Evolutionary conservation across 1,140 invertebrate genomes (phyloP), one percentile per base, ranked within the genome.

Genomic region (Drosophila paulistorum): DNA sequence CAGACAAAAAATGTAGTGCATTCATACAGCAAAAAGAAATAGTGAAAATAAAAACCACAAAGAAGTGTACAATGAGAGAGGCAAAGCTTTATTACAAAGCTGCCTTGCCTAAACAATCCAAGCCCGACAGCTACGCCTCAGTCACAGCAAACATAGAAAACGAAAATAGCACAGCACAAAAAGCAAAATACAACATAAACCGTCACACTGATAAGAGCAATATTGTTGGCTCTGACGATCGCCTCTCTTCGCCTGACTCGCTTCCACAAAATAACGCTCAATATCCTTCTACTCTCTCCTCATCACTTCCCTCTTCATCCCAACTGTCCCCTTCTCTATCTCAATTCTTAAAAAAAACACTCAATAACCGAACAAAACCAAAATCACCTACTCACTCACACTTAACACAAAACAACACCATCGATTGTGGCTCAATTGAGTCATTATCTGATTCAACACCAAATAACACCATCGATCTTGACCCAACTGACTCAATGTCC

Each of bases 41-140:
- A 35, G 30, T 69, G 11, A 61, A 61, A 69, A 69, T 69, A 55
- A 63, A 68, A 68, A 61, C 66, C 23, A 61, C 37, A 14, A 68
- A 68, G 14, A 68, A 61, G 37, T 68, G 41, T 17, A 42, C 65
- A 41, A 67, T 20, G 35, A 37, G 35, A 37, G 35, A 37, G 35
- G 35, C 35, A 37, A 37, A 37, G 35, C 35, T 37, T 37, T 33
- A 60, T 23, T 55, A 60, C 66, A 68, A 61, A 68, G 57, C 41
- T 59, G 26, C 42, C 57, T 59, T 68, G 26, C 58, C 59, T 13
- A 51, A 37, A 37, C 35, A 37, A 37, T 37, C 41, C n/a, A 42
- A 42, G 41, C 41, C 41, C 41, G 41, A 42, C 41, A 42, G 41
- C 41, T 42, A 42, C 41, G 41, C 41, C 35, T 9, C 35, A 37